Evolutionary conservation across 2,888 invertebrate genomes (phyloP).

Genomic region (Coelopa pilipes): DNA sequence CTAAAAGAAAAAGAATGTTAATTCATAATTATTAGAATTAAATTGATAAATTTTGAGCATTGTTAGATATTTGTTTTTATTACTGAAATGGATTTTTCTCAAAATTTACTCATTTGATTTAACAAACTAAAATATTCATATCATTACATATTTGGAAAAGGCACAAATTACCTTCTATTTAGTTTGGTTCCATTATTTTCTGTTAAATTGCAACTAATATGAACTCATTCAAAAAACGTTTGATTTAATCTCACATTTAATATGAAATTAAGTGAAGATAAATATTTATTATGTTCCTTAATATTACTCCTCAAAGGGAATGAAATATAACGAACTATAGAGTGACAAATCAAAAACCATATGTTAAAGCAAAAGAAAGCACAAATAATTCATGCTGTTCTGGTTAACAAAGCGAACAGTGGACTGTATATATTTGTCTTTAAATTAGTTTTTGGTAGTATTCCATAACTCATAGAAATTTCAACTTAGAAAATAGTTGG

Average conservation of each 20-base stretch:
- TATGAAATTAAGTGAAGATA: neutral
- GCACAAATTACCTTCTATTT: slow-evolving; percentile 33
- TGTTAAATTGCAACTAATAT: neutral
- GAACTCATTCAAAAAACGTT: neutral
- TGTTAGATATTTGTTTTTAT: slow-evolving; percentile 3
- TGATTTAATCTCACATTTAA: neutral
- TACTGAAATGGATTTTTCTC: slow-evolving; percentile 1
- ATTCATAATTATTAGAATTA: slow-evolving; percentile 1
- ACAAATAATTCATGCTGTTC: too few relatives aligned
- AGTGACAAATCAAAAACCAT: too few relatives aligned
- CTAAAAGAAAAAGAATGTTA: neutral
- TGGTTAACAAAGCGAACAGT: too few relatives aligned
- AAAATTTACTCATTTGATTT: slow-evolving; percentile 14
- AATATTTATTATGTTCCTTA: neutral
- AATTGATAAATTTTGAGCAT: slow-evolving; percentile 27
- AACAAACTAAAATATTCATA: slow-evolving; percentile 29
- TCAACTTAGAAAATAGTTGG: neutral
- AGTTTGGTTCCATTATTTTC: slow-evolving; percentile 11
- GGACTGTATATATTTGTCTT: too few relatives aligned
- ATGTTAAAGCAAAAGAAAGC: too few relatives aligned
- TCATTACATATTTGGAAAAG: slow-evolving; percentile 29
- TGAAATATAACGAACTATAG: too few relatives aligned
- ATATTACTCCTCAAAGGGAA: neutral
- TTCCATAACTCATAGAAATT: neutral
- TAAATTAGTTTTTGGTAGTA: neutral